Base-by-base conservation (phyloP, 2,888 invertebrate species). In the Xylocampa areola region DNA sequence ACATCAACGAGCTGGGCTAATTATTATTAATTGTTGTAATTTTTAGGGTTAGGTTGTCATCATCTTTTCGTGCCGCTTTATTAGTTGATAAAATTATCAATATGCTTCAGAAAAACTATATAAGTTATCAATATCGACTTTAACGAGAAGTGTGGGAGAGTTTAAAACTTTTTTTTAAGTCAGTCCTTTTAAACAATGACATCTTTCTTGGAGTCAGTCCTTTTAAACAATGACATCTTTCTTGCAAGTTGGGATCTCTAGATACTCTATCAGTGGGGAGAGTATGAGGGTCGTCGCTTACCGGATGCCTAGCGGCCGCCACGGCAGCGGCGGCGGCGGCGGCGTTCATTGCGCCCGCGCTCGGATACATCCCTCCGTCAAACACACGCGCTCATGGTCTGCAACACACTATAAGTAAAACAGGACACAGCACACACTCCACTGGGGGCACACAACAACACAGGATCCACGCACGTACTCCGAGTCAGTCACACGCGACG, bases 241-340 rank as follows among this genome's bases (percentile, higher is more conserved):
- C 17, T 36, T 25, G 23, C 1, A 17, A 47, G 13, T 30, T 13
- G 6, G 62, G 11, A 35, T 36, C 10, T 51, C 10, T 51, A 48
- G 33, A 49, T 40, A 39, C 37, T 45, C 45, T 48, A 47, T 40
- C 57, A 40, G 32, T 51, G 25, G 30, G 44, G 36, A 64, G 32
- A 21, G 54, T 40, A 14, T 13, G 65, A 70, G 71, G 74, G 66
- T 77, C 73, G 75, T 76, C 68, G 66, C 96, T 96, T 94, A 97
- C 97, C 96, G 97, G 97, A 95, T 97, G 97, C 94, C 97, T 96
- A 73, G 97, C 97, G 93, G 96, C 97, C 92, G 96, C 97, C 88
- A 96, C 97, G 85, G 96, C 97, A 87, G 97, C 97, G 86, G 97
- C 97, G 88, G 96, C 97, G 89, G 96, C 97, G 92, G 97, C 97